phyloP scores from a whole-genome alignment of 2,113 vertebrate species.

The Triplophysa rosa region DNA sequence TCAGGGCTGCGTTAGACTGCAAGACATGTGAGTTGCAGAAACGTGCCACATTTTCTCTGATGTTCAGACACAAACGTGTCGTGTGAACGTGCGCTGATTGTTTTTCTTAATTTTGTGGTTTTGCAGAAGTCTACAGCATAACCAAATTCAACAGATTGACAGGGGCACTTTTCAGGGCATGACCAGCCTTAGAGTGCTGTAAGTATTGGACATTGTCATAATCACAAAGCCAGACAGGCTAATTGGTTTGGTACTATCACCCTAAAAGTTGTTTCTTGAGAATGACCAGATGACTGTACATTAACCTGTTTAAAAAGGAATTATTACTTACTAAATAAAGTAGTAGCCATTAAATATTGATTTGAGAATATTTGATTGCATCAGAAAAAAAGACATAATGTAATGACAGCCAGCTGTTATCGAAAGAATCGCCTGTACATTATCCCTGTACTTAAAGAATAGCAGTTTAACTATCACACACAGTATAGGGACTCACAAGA shows the following conservation, averaged over 20 bases:
- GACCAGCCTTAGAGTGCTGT: slow-evolving; percentile 85
- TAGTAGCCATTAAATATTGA: slow-evolving; percentile 25
- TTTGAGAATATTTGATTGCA: background rate
- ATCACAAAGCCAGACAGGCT: background rate
- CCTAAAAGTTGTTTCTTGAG: no score
- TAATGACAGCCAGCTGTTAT: no score
- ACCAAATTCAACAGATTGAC: slow-evolving; percentile 84
- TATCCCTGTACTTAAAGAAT: background rate
- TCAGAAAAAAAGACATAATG: background rate
- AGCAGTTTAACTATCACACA: slow-evolving; percentile 7
- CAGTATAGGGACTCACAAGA: background rate
- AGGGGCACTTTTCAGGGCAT: slow-evolving; percentile 86
- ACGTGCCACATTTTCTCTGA: background rate
- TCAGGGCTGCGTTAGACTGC: slow-evolving; percentile 84
- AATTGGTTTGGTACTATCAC: background rate
- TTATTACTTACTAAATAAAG: slow-evolving; percentile 25
- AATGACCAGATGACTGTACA: background rate
- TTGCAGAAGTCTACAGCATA: slow-evolving; percentile 89
- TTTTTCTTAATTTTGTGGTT: background rate
- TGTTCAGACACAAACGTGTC: background rate
- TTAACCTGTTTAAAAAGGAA: background rate
- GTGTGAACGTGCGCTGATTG: background rate
- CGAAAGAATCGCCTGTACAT: no score
- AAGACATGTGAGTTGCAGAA: slow-evolving; percentile 88
- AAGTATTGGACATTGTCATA: slow-evolving; percentile 67